Evolutionary conservation across 2,113 vertebrate genomes (phyloP).

Genomic region (Tautogolabrus adspersus): DNA sequence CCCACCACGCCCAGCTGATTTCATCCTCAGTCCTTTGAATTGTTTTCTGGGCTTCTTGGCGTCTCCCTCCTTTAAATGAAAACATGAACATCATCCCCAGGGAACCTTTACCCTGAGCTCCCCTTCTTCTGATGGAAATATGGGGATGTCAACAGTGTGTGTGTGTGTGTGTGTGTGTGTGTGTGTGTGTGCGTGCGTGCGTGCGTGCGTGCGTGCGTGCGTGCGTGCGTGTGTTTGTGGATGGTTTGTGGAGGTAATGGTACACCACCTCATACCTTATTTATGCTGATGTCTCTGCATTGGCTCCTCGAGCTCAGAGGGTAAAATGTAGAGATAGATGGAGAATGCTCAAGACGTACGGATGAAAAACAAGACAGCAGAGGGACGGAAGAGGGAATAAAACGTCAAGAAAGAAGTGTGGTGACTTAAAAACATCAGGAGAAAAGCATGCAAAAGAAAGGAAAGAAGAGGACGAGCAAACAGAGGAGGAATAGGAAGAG

Average conservation of each 20-base stretch:
- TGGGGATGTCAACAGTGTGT: constrained; percentile 6
- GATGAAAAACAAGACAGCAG: neutral
- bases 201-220: constrained; percentile 31
- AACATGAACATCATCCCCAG: constrained; percentile 38
- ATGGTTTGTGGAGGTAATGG: constrained; percentile 59
- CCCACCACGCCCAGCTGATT: neutral
- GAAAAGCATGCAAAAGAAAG: neutral
- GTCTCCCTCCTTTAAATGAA: constrained; percentile 26
- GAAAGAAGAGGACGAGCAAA: neutral
- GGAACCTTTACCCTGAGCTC: constrained; percentile 22
- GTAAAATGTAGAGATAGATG: constrained; percentile 41
- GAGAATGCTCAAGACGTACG: constrained; percentile 11
- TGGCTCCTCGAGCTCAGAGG: constrained; percentile 45
- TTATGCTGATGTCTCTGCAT: constrained; percentile 59
- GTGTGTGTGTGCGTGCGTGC: constrained; percentile 27
- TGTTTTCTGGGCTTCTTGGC: constrained; percentile 30
- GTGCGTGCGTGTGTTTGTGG: constrained; percentile 26
- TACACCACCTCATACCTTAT: constrained; percentile 70
- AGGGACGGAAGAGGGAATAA: neutral
- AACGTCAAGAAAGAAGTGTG: neutral
- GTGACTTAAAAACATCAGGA: neutral
- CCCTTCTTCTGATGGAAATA: constrained; percentile 25
- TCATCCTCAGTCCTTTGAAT: constrained; percentile 18
- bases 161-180: constrained; percentile 34
- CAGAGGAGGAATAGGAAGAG: neutral